Evolutionary conservation across 2,113 vertebrate species (phyloP), one percentile per base, ranked within the genome.

Genomic region (Oncorhynchus nerka): DNA sequence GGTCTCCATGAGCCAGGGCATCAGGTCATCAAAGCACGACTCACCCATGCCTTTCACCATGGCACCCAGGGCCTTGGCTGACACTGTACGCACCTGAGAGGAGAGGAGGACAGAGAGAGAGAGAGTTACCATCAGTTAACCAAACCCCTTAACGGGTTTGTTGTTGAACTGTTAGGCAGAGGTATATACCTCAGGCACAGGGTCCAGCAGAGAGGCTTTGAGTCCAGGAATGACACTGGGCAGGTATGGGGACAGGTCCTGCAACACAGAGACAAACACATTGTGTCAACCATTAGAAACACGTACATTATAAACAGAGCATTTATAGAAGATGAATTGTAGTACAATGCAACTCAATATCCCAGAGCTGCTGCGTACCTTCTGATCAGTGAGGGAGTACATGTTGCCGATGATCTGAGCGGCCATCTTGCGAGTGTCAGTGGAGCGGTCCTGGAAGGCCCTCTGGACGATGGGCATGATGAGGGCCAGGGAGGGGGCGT

Each of bases 21-120:
- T 87, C 83, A 99, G 91, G 90, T 99, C 97, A 64, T 99, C 97
- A 67, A 99, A 99, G 91, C 95, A 96, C 0, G 97, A 96, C 64
- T 99, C 98, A 1, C 98, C 98, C 97, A 99, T 99, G 1, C 98
- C 98, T 82, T 99, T 99, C 91, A 99, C 98, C 97, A 99, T 99
- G 82, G 98, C 97, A 3, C 98, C 98, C 77, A 99, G 91, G 0
- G 98, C 98, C 90, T 99, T 99, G 2, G 98, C 98, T 1, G 98
- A 98, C 9, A 99, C 98, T 0, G 98, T 99, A 5, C 98, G 96
- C 1, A 99, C 98, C 98, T 99, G 76, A n/a, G 22, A 1, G 77
- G 0, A 74, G 22, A 82, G 20, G 2, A 48, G 30, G 30, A 32
- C 30, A 32, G 30, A 5, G 24, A 15, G 19, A 15, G 19, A 4